Conservation (phyloP, 2,888 invertebrate species). For the Conus canariensis region DNA sequence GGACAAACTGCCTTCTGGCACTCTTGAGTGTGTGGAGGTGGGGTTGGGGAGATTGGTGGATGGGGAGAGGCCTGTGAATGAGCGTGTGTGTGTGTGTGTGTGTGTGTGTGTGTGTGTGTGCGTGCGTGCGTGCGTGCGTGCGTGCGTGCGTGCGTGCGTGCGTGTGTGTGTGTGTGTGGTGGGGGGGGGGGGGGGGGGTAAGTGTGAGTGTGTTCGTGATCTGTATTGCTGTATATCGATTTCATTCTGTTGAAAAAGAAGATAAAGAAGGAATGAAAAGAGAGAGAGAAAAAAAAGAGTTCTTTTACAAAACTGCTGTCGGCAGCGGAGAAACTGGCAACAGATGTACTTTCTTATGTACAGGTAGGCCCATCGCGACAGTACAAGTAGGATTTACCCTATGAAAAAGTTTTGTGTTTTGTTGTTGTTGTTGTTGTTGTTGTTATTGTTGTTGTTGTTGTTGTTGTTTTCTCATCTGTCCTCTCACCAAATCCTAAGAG, state of each 20-base stretch:
- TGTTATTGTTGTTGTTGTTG: too few species aligned
- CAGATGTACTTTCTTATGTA: too few species aligned
- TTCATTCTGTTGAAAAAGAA: not conserved
- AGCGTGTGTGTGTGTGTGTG: conserved; percentile 1
- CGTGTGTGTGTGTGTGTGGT: not conserved
- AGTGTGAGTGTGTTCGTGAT: not conserved
- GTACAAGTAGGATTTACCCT: too few species aligned
- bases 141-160: not conserved
- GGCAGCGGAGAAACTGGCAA: too few species aligned
- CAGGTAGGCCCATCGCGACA: too few species aligned
- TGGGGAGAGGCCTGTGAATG: not conserved
- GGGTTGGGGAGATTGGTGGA: not conserved
- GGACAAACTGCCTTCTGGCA: too few species aligned
- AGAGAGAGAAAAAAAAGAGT: not conserved
- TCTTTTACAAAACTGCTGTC: too few species aligned
- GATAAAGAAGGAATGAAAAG: not conserved
- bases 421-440: too few species aligned
- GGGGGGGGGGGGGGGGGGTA: too few species aligned
- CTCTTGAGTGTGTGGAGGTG: not conserved
- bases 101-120: not conserved
- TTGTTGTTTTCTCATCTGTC: too few species aligned
- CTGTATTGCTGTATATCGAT: not conserved
- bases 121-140: conserved; percentile 1
- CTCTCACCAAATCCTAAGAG: too few species aligned
- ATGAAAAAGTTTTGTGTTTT: too few species aligned